Conservation (phyloP, 2,888 invertebrate genomes). For the Drosophila cracens region DNA sequence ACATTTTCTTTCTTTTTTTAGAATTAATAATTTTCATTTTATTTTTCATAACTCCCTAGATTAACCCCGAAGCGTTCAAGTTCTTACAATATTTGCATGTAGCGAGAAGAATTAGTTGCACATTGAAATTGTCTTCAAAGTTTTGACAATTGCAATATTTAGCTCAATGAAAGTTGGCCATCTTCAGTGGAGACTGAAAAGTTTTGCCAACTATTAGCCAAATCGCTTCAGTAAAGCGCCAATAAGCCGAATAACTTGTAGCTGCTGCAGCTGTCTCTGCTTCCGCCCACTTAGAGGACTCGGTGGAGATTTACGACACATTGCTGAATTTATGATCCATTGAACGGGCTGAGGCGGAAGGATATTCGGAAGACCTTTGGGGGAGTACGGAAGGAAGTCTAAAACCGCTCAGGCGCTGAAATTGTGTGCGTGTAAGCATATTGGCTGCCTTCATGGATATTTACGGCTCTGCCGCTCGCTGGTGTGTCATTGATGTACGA, state of each 20-base stretch:
- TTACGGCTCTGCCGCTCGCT: conserved; percentile 59
- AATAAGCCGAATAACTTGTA: conserved; percentile 73
- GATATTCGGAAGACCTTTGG: conserved; percentile 26
- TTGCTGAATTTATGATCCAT: conserved; percentile 76
- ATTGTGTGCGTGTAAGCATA: conserved; percentile 77
- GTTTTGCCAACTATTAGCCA: conserved; percentile 73
- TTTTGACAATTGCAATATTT: conserved; percentile 72
- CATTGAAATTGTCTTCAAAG: conserved; percentile 48
- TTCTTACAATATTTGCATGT: conserved; percentile 25
- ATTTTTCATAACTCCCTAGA: background rate
- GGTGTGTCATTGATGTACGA: conserved; percentile 76
- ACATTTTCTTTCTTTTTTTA: background rate
- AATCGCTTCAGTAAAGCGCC: conserved; percentile 63
- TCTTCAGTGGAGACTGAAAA: conserved; percentile 47
- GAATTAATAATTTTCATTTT: background rate
- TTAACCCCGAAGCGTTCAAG: conserved; percentile 29
- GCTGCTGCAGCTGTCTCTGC: conserved; percentile 29
- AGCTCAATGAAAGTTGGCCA: conserved; percentile 55
- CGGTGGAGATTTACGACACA: conserved; percentile 67
- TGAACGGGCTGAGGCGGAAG: conserved; percentile 49
- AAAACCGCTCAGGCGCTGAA: conserved; percentile 62
- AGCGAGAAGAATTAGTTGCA: conserved; percentile 26
- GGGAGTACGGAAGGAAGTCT: conserved; percentile 33
- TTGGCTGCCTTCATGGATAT: conserved; percentile 72
- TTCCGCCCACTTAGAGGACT: conserved; percentile 25